These are phyloP conservation scores for Cherax destructor DNA, from an alignment of 1,140 invertebrate genomes.

Conservation along the genomic window DNA sequence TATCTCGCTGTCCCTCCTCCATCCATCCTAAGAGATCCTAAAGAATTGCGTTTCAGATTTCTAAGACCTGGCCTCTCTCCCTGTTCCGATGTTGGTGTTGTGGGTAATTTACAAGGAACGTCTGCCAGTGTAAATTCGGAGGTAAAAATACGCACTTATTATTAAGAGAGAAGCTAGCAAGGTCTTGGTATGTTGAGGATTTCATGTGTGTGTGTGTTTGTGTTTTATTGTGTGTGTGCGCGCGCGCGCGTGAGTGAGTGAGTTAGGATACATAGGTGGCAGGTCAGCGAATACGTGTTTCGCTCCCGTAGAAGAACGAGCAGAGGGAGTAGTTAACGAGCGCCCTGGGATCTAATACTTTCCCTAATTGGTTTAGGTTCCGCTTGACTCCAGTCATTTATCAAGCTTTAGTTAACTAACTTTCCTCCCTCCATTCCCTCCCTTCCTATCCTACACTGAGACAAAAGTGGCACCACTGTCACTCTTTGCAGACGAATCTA, in stretches of 20 bases:
- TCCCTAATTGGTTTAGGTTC: constrained; percentile 19
- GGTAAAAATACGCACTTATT: too few species aligned
- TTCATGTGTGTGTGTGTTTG: background rate
- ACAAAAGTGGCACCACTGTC: too few species aligned
- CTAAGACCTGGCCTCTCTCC: background rate
- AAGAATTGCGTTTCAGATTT: background rate
- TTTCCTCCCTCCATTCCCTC: background rate
- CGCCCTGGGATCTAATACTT: background rate
- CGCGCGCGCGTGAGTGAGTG: background rate
- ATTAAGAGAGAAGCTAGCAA: too few species aligned
- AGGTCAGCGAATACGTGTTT: background rate
- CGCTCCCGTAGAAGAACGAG: background rate
- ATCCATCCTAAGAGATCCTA: background rate
- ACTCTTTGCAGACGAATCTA: too few species aligned
- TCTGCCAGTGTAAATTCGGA: too few species aligned
- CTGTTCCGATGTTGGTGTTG: background rate
- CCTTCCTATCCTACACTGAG: too few species aligned
- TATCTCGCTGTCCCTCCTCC: background rate
- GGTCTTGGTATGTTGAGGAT: too few species aligned
- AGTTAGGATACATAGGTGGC: background rate
- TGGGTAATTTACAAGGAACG: too few species aligned
- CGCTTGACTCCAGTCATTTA: constrained; percentile 11
- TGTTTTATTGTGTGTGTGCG: too few species aligned
- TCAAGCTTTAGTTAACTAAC: constrained; percentile 18
- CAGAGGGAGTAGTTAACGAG: background rate